phyloP scores from a whole-genome alignment of 2,113 vertebrate genomes.

The Upupa epops region DNA sequence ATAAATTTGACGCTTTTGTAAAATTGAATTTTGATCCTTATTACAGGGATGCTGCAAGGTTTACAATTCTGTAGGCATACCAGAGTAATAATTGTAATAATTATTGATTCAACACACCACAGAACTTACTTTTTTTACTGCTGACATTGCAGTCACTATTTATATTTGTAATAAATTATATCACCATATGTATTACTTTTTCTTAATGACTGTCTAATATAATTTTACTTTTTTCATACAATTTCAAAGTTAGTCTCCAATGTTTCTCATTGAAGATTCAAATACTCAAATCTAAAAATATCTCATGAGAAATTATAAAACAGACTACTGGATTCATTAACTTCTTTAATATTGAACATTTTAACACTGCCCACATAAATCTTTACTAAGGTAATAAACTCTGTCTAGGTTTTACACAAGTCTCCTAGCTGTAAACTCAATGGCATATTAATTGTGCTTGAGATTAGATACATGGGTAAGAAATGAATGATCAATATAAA shows the following conservation, averaged over 20 bases:
- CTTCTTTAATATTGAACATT: neutral
- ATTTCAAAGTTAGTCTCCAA: neutral
- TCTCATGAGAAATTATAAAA: neutral
- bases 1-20: neutral
- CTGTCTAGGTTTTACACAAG: neutral
- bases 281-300: neutral
- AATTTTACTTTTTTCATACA: neutral
- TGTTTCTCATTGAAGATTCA: neutral
- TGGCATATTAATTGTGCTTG: neutral
- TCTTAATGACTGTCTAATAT: neutral
- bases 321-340: neutral
- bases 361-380: neutral
- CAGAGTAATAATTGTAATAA: neutral
- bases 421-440: neutral
- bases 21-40: neutral
- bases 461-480: neutral
- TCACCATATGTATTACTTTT: slow-evolving; percentile 1
- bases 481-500: neutral
- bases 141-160: neutral
- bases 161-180: neutral
- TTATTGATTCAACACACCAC: neutral
- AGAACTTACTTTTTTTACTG: neutral
- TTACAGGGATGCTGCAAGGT: neutral
- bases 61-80: neutral
- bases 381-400: neutral